These are phyloP conservation scores for Phoenoteleia sp. DNA, from an alignment of 2,888 invertebrate genomes.

Conservation along the genomic window DNA sequence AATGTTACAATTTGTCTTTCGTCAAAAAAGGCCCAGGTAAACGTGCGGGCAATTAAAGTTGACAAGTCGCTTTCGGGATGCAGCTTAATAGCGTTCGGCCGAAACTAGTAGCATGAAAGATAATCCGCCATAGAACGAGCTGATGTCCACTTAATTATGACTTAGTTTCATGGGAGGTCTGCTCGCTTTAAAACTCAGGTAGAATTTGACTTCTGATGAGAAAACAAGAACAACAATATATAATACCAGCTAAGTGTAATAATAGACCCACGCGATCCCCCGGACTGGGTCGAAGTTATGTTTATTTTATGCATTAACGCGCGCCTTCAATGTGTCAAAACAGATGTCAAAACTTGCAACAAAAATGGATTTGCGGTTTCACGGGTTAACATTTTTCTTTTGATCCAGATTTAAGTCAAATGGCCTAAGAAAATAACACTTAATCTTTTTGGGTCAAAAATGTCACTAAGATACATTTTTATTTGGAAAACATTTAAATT, in stretches of 20 bases:
- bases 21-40: not conserved
- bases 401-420: too few species aligned
- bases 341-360: slow-evolving; percentile 17
- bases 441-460: too few species aligned
- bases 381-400: too few species aligned
- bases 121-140: slow-evolving; percentile 43
- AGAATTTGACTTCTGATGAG: not conserved
- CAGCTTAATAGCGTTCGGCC: not conserved
- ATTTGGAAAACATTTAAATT: too few species aligned
- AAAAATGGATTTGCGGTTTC: too few species aligned
- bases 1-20: slow-evolving; percentile 44
- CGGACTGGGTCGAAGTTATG: slow-evolving; percentile 23
- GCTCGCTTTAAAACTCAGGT: slow-evolving; percentile 15
- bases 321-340: slow-evolving; percentile 34
- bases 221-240: slow-evolving; percentile 1
- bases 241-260: slow-evolving; percentile 1
- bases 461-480: too few species aligned
- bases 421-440: too few species aligned
- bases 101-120: slow-evolving; percentile 22
- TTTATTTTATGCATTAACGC: slow-evolving; percentile 14
- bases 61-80: slow-evolving; percentile 27
- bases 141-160: slow-evolving; percentile 78
- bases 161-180: slow-evolving; percentile 76
- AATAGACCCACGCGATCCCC: not conserved
- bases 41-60: slow-evolving; percentile 47